Base-by-base conservation (phyloP, 2,888 invertebrate genomes). In the Oegoconia quadripuncta region DNA sequence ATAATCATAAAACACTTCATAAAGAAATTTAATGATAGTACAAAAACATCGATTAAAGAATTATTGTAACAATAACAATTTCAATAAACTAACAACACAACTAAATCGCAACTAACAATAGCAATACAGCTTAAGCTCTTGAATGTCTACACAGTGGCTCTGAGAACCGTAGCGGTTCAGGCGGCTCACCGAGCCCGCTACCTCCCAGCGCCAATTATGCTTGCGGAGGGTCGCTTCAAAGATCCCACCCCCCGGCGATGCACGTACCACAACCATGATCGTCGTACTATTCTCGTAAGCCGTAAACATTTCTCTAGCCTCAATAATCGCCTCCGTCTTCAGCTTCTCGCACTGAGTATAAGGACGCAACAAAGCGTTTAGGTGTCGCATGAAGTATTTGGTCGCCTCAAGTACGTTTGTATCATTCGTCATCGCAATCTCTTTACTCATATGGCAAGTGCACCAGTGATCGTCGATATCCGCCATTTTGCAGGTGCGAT, bases 391-490 rank as follows among this genome's bases (percentile, higher is more conserved):
- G n/a, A 93, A 71, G 48, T 87, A 89, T 1, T 78, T 62, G 0
- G 91, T 91, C 0, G 90, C 90, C 30, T 87, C 74, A n/a, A 74
- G 53, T 0, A 92, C 90, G 3, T 65, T 52, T 0, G 64, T 46
- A n/a, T n/a, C n/a, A 52, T 90, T 88, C 25, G 88, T 80, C 0
- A 74, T 70, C 0, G 83, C 64, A 6, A 93, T 59, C 38, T 88
- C 81, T 26, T 75, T 70, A 11, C 48, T 41, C 88, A 81, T 61
- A 92, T 92, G 92, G 50, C 96, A 96, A 16, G 93, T 92, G 72
- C 96, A 96, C 92, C 93, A 96, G 64, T 95, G 93, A 12, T 91
- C 89, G 0, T 91, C 89, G 34, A 96, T 93, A 1, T 86, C 90
- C 0, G 95, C 95, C 46, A 88, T 79, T 29, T 88, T 79, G 64